Conservation (phyloP, 2,113 vertebrate species). For the Rallus limicola region DNA sequence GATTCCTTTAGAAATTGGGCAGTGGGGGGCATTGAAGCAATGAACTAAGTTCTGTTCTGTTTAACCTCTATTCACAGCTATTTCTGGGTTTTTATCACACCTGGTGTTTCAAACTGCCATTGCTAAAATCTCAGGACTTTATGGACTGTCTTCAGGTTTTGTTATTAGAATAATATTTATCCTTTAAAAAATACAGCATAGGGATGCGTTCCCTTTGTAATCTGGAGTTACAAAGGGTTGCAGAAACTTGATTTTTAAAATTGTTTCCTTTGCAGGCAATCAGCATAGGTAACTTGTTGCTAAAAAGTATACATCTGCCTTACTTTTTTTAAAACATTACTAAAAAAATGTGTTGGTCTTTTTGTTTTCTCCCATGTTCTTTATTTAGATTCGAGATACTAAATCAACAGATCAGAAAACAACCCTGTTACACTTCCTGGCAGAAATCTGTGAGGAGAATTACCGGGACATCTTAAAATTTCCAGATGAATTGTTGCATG, state of each 20-base stretch:
- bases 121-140: not conserved
- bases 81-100: not conserved
- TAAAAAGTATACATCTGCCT: not conserved
- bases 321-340: not conserved
- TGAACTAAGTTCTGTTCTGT: not conserved
- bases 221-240: not conserved
- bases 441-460: slow-evolving; percentile 89
- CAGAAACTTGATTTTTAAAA: not conserved
- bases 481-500: slow-evolving; percentile 90
- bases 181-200: not conserved
- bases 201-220: not conserved
- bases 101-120: rapidly evolving
- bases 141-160: not conserved
- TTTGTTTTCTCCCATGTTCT: not conserved
- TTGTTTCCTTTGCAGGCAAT: not conserved
- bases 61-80: not conserved
- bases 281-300: rapidly evolving
- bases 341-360: no score
- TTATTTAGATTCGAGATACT: slow-evolving; percentile 90
- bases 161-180: not conserved
- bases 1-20: not conserved
- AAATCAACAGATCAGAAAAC: slow-evolving; percentile 91
- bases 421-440: slow-evolving; percentile 92
- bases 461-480: slow-evolving; percentile 88
- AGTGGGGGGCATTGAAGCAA: not conserved